These are phyloP conservation scores for Camponotus pennsylvanicus DNA, from an alignment of 1,140 invertebrate species.

Conservation along the genomic window DNA sequence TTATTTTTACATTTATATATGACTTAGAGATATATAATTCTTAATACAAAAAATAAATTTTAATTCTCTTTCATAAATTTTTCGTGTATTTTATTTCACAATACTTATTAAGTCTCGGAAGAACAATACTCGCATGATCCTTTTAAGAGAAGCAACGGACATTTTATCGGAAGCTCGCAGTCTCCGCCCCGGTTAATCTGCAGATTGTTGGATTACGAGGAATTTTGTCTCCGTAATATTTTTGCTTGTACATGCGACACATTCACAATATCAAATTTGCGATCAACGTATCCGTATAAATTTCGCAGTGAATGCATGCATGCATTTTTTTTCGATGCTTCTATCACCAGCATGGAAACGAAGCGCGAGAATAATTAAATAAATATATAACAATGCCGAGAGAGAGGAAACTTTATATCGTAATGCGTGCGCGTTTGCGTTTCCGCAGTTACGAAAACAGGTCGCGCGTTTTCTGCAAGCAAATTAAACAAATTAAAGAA, in stretches of 20 bases:
- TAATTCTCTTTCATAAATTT: background rate
- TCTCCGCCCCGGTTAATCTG: slow-evolving; percentile 44
- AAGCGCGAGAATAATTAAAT: slow-evolving; percentile 40
- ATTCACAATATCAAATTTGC: background rate
- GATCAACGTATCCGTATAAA: slow-evolving; percentile 25
- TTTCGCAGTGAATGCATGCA: background rate
- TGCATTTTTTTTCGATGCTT: slow-evolving; percentile 24
- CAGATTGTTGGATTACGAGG: slow-evolving; percentile 61
- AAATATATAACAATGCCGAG: slow-evolving; percentile 22
- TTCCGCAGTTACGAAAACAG: slow-evolving; percentile 36
- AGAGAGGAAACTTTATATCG: slow-evolving; percentile 11
- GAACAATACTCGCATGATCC: background rate
- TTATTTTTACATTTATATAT: background rate
- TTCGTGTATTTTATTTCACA: background rate
- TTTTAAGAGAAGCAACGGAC: background rate
- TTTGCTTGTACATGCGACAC: background rate
- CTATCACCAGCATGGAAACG: background rate
- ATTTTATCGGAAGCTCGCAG: slow-evolving; percentile 57
- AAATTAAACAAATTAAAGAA: slow-evolving; percentile 54
- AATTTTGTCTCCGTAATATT: slow-evolving; percentile 44
- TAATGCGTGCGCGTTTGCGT: slow-evolving; percentile 13
- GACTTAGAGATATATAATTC: background rate
- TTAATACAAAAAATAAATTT: background rate
- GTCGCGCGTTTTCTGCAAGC: slow-evolving; percentile 12
- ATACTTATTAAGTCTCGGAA: slow-evolving; percentile 14